Evolutionary conservation across 1,140 invertebrate species (phyloP).

Genomic region (Goniozus legneri): DNA sequence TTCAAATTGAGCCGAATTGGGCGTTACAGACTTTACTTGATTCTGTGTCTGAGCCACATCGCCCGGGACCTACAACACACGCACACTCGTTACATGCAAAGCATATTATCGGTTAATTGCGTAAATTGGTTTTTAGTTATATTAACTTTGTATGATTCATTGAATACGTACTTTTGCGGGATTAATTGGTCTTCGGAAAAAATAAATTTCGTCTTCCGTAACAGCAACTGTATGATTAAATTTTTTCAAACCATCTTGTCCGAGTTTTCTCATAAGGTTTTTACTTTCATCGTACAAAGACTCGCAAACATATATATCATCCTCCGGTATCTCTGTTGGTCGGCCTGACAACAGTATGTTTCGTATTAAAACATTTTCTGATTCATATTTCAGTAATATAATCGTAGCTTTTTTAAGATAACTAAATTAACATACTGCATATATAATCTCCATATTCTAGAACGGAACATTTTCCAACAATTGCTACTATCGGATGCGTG

Average conservation of each 20-base stretch:
- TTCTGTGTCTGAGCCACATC: slow-evolving; percentile 52
- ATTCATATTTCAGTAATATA: background rate
- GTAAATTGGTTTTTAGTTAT: slow-evolving; percentile 4
- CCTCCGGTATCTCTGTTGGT: slow-evolving; percentile 89
- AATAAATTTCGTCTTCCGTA: slow-evolving; percentile 90
- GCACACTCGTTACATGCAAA: slow-evolving; percentile 36
- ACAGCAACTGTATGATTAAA: slow-evolving; percentile 79
- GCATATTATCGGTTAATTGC: slow-evolving; percentile 33
- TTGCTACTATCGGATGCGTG: slow-evolving; percentile 83
- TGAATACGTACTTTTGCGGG: slow-evolving; percentile 64
- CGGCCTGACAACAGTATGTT: slow-evolving; percentile 64
- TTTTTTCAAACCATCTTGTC: slow-evolving; percentile 73
- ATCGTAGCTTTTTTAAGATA: no score
- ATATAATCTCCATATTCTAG: slow-evolving; percentile 89
- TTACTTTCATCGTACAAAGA: slow-evolving; percentile 88
- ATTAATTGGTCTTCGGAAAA: slow-evolving; percentile 74
- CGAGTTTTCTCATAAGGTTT: slow-evolving; percentile 72
- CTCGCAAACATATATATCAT: slow-evolving; percentile 92
- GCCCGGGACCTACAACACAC: slow-evolving; percentile 51
- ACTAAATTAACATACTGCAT: slow-evolving; percentile 64
- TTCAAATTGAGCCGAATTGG: slow-evolving; percentile 51
- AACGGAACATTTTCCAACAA: slow-evolving; percentile 88
- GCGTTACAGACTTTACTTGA: slow-evolving; percentile 47
- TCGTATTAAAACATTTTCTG: background rate
- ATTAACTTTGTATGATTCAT: background rate